Evolutionary conservation across 2,113 vertebrate genomes (phyloP).

Genomic region (Setophaga kirtlandii): DNA sequence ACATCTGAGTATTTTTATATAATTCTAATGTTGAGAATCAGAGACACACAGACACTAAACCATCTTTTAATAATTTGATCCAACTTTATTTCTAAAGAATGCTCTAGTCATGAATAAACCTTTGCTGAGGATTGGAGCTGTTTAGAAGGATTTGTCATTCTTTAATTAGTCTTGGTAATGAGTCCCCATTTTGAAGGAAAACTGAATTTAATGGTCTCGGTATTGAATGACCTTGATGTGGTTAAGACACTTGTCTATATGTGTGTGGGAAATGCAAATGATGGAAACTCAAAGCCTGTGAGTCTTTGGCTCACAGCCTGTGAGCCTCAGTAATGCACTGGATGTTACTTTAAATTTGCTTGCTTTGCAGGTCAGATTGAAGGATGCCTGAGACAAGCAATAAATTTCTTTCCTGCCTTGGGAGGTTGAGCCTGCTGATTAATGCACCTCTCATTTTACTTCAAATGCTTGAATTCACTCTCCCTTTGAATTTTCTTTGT

Average conservation of each 20-base stretch:
- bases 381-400: conserved; percentile 69
- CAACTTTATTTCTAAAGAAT: conserved; percentile 31
- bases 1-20: neutral
- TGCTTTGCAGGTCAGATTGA: conserved; percentile 73
- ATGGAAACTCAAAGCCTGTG: conserved; percentile 47
- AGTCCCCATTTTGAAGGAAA: conserved; percentile 66
- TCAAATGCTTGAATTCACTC: conserved; percentile 34
- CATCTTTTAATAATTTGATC: conserved; percentile 36
- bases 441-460: conserved; percentile 45
- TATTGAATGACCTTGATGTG: conserved; percentile 71
- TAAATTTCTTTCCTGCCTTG: conserved; percentile 47
- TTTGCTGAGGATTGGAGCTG: conserved; percentile 1
- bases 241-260: conserved; percentile 65
- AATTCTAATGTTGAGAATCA: neutral
- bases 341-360: conserved; percentile 71
- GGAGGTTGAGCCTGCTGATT: conserved; percentile 51
- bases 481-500: conserved; percentile 56
- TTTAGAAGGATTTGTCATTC: conserved; percentile 55
- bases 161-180: conserved; percentile 73
- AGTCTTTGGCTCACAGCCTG: conserved; percentile 62
- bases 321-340: conserved; percentile 18
- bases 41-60: conserved; percentile 22
- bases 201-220: conserved; percentile 64
- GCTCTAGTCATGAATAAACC: conserved; percentile 24
- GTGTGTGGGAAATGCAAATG: conserved; percentile 77